Percentiles rank a stretch among this genome's conserved stretches.
Evolutionary conservation across 2,888 invertebrate species (phyloP).

Genomic region (Thymelicus sylvestris): DNA sequence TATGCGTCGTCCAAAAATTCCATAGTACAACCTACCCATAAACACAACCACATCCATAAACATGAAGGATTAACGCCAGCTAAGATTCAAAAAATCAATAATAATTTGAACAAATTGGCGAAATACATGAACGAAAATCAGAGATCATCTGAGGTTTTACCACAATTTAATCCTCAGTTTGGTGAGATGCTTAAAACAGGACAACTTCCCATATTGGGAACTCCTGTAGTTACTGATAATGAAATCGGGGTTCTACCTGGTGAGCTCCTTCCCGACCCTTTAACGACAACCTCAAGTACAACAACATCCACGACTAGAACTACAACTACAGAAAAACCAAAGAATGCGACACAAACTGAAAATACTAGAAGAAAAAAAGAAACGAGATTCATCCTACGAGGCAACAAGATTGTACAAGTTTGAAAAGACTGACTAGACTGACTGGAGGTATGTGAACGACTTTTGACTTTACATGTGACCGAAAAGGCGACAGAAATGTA

Average conservation of each 20-base stretch:
- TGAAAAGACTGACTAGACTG: slow-evolving; percentile 70
- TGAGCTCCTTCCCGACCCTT: slow-evolving; percentile 63
- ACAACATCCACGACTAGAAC: slow-evolving; percentile 54
- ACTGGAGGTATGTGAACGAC: slow-evolving; percentile 50
- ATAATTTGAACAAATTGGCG: slow-evolving; percentile 68
- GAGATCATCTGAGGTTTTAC: slow-evolving; percentile 68
- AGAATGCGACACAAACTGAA: slow-evolving; percentile 56
- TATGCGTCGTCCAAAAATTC: slow-evolving; percentile 66
- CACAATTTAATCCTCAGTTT: slow-evolving; percentile 60
- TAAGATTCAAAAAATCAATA: slow-evolving; percentile 74
- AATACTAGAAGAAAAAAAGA: slow-evolving; percentile 70
- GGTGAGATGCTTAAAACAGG: slow-evolving; percentile 64
- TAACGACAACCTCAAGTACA: slow-evolving; percentile 46
- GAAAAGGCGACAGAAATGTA: neutral
- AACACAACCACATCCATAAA: slow-evolving; percentile 49
- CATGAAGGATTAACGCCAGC: slow-evolving; percentile 64
- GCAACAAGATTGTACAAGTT: slow-evolving; percentile 79
- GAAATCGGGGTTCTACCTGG: slow-evolving; percentile 76
- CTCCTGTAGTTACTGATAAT: slow-evolving; percentile 71
- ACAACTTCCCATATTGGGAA: slow-evolving; percentile 62
- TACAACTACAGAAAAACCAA: slow-evolving; percentile 52
- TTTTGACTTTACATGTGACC: slow-evolving; percentile 31
- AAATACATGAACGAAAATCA: slow-evolving; percentile 62
- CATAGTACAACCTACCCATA: slow-evolving; percentile 43
- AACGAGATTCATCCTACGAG: slow-evolving; percentile 74